Base-by-base conservation (phyloP, 2,888 invertebrate species). In the Hydraecia micacea region DNA sequence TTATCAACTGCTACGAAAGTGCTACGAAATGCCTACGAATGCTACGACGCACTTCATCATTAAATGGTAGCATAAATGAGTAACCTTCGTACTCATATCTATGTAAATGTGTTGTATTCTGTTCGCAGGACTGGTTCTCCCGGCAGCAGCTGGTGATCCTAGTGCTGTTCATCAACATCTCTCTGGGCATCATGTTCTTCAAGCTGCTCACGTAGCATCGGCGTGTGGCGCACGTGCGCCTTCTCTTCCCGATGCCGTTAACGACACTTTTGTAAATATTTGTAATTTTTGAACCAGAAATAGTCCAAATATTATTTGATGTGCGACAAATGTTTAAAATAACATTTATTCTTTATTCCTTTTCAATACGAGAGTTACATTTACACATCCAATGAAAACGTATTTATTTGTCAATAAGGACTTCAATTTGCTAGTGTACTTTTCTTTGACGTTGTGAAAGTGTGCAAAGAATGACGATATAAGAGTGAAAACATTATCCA, bases 161-260 rank as follows among this genome's bases (percentile, higher is more conserved):
- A 95, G 99, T 99, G 93, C 97, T 99, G 92, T 98, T 99, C 97
- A 98, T 99, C 97, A 99, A 99, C 97, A 98, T 99, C 97, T 98
- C 98, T 91, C 97, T 99, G 97, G 99, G 99, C 96, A 98, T 99
- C 97, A 98, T 99, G 98, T 99, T 99, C 97, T 98, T 99, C 97
- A 99, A 99, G 97, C 97, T 99, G 97, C 97, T 99, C 93, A 99
- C 99, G 98, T 99, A 99, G 98, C 98, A 98, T 95, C 97, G 97
- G 98, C 97, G 92, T 83, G 92, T 87, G 96, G 96, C 95, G 96
- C 95, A 81, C 71, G 83, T 85, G 95, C 96, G 95, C 95, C 96
- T 89, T 71, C 75, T 80, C 80, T 84, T 83, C 83, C 71, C 88
- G 84, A 89, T 88, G 88, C 89, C 75, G 88, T 90, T 89, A 84